phyloP scores from a whole-genome alignment of 2,113 vertebrate species.

The Oreotrochilus melanogaster region DNA sequence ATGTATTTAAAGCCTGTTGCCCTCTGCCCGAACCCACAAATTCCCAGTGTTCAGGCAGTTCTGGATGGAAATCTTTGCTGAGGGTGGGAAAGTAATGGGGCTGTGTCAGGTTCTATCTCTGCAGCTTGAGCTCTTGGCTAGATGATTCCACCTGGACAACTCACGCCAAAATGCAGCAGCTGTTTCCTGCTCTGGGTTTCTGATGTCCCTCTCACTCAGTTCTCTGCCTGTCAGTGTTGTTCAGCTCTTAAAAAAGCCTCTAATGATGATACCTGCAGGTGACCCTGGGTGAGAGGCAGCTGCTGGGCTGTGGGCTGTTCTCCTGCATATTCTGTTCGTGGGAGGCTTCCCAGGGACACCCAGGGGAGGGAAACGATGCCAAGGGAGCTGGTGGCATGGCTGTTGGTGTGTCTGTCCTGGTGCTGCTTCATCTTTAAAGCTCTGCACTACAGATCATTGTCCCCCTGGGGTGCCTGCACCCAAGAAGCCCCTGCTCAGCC shows the following conservation, averaged over 20 bases:
- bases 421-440: no score
- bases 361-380: no score
- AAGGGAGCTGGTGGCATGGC: no score
- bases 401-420: no score
- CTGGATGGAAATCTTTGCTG: background rate
- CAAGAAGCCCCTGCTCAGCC: no score
- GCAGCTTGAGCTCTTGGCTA: background rate
- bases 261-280: background rate
- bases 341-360: background rate
- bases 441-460: no score
- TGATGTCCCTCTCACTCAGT: background rate
- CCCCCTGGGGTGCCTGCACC: no score
- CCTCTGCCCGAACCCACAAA: background rate
- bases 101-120: background rate
- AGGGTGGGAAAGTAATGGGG: background rate
- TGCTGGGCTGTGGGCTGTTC: background rate
- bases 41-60: background rate
- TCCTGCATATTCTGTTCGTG: background rate
- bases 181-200: background rate
- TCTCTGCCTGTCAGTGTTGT: background rate
- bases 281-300: background rate
- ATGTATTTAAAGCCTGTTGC: background rate
- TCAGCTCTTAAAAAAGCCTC: background rate
- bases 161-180: background rate
- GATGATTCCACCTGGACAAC: background rate